Evolutionary conservation across 2,888 invertebrate genomes (phyloP).

Genomic region (Oscheius sp.): DNA sequence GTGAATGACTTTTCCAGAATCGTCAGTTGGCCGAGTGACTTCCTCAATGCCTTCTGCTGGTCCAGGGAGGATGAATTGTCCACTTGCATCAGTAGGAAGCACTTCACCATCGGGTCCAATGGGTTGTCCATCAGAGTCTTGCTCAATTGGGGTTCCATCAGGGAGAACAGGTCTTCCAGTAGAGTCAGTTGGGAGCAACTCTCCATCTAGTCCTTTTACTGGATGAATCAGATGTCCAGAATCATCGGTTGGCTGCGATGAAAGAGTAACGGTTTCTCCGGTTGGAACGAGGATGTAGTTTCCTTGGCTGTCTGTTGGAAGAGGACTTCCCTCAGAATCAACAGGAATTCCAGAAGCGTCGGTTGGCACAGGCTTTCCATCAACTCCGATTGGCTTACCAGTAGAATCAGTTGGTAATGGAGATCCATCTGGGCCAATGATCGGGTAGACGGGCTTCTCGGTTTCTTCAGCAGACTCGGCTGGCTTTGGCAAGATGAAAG

Average conservation of each 20-base stretch:
- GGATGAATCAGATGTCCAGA: conserved; percentile 27
- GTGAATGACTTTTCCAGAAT: conserved; percentile 12
- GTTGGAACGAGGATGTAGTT: conserved; percentile 48
- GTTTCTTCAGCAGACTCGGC: conserved; percentile 47
- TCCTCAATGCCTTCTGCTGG: conserved; percentile 48
- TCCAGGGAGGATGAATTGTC: conserved; percentile 35
- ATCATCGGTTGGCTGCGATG: conserved; percentile 27
- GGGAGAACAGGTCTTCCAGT: conserved; percentile 32
- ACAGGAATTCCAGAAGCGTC: conserved; percentile 42
- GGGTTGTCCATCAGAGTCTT: conserved; percentile 41
- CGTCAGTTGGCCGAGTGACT: conserved; percentile 42
- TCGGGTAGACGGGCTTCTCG: too few relatives aligned
- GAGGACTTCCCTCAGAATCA: conserved; percentile 35
- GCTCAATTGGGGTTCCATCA: conserved; percentile 30
- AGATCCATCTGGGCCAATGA: conserved; percentile 3
- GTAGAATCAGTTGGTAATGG: conserved; percentile 10
- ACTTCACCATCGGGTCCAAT: conserved; percentile 35
- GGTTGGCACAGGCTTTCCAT: conserved; percentile 40
- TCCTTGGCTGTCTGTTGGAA: conserved; percentile 49
- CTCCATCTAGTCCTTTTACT: conserved; percentile 39
- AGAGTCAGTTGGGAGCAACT: conserved; percentile 35
- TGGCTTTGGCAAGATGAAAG: conserved; percentile 21
- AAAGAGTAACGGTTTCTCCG: conserved; percentile 33
- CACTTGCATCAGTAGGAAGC: conserved; percentile 49
- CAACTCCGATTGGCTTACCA: conserved; percentile 44